Evolutionary conservation across 2,113 vertebrate genomes (phyloP).

Genomic region (Cyphomyrus discorhynchus): DNA sequence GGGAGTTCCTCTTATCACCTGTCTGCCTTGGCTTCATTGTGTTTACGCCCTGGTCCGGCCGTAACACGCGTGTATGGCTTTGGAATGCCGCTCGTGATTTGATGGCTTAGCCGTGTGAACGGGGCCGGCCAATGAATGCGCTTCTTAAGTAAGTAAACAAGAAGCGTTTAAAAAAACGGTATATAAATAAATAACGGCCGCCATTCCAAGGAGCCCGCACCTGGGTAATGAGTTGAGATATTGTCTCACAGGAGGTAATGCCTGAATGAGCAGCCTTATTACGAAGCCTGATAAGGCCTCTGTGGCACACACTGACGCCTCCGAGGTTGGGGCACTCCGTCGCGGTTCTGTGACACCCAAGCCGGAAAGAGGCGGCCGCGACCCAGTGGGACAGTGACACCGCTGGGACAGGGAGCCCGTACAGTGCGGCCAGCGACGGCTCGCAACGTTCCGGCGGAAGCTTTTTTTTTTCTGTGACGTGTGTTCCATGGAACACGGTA

Average conservation of each 20-base stretch:
- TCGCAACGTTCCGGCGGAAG: background rate
- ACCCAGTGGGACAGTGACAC: background rate
- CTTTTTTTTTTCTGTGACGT: no score
- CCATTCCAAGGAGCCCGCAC: slow-evolving; percentile 23
- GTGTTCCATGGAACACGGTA: background rate
- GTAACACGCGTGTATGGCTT: slow-evolving; percentile 22
- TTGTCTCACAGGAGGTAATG: slow-evolving; percentile 30
- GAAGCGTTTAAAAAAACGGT: slow-evolving; percentile 13
- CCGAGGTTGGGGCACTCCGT: slow-evolving; percentile 19
- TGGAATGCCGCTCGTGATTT: slow-evolving; percentile 21
- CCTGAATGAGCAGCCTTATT: slow-evolving; percentile 28
- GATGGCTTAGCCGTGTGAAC: slow-evolving; percentile 19
- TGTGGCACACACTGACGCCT: background rate
- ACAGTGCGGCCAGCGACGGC: background rate
- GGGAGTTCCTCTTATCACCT: background rate
- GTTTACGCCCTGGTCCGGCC: slow-evolving; percentile 19
- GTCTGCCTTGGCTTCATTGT: background rate
- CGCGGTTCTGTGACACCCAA: slow-evolving; percentile 15
- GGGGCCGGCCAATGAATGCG: slow-evolving; percentile 6
- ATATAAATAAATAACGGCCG: slow-evolving; percentile 34
- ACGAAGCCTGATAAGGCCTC: slow-evolving; percentile 6
- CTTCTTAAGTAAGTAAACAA: slow-evolving; percentile 7
- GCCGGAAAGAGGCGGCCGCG: slow-evolving; percentile 5
- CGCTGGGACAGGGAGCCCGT: background rate
- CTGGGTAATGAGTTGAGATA: slow-evolving; percentile 31